A percentile compares a stretch with the other conserved stretches of the same genome.
phyloP scores from a whole-genome alignment of 1,140 invertebrate genomes.

The Polypedilum vanderplanki region DNA sequence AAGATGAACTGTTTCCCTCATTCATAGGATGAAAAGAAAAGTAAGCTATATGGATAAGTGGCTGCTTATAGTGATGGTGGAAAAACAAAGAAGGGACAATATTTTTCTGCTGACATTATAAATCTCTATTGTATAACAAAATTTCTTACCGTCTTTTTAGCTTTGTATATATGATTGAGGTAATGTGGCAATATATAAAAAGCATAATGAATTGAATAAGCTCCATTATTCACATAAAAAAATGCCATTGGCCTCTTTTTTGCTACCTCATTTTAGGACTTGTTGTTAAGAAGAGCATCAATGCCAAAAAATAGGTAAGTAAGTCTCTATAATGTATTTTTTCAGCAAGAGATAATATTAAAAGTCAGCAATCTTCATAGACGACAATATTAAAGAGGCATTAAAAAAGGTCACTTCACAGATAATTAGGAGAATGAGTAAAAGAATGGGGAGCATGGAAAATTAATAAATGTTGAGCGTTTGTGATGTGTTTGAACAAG shows the following conservation, averaged over 20 bases:
- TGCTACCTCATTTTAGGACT: background rate
- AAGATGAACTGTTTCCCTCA: background rate
- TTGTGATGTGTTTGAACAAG: slow-evolving; percentile 27
- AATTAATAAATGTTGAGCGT: slow-evolving; percentile 28
- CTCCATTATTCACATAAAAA: slow-evolving; percentile 6
- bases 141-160: background rate
- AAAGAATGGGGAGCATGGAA: background rate
- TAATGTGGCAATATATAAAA: background rate
- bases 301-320: too few species aligned
- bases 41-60: slow-evolving; percentile 16
- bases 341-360: background rate
- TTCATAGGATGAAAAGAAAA: background rate
- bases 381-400: background rate
- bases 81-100: background rate
- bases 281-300: too few species aligned
- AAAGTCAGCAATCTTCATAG: slow-evolving; percentile 7
- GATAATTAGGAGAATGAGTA: slow-evolving; percentile 7
- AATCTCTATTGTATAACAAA: slow-evolving; percentile 23
- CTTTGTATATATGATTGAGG: background rate
- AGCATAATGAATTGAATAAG: slow-evolving; percentile 27
- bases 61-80: background rate
- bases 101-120: slow-evolving; percentile 26
- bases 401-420: slow-evolving; percentile 29
- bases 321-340: too few species aligned
- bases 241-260: slow-evolving; percentile 4